Evolutionary conservation across 2,797 vertebrate species (phyloP).

Genomic region (Arnoldichthys spilopterus): DNA sequence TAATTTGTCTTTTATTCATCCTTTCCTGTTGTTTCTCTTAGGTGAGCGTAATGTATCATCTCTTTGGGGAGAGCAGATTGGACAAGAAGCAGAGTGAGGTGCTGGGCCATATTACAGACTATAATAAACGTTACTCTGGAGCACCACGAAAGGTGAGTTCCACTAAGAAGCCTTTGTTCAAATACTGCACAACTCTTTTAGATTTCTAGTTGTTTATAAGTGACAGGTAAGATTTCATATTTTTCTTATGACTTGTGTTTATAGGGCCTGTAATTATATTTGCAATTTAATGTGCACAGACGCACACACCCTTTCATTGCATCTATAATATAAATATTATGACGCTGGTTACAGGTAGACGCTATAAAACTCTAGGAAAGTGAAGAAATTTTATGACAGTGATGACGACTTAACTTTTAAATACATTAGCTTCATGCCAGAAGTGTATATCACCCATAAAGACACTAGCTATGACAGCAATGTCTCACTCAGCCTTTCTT

Average conservation of each 20-base stretch:
- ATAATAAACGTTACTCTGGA: constrained; percentile 87
- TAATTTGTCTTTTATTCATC: background rate
- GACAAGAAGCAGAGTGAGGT: constrained; percentile 74
- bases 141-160: constrained; percentile 77
- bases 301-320: background rate
- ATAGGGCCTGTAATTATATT: background rate
- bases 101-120: constrained; percentile 78
- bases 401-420: no score
- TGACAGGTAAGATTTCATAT: background rate
- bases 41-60: constrained; percentile 78
- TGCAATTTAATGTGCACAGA: background rate
- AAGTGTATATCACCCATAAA: no score
- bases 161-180: background rate
- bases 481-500: background rate
- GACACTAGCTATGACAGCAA: no score
- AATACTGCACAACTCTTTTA: background rate
- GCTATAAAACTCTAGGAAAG: background rate
- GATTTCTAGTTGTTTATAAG: background rate
- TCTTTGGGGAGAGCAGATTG: constrained; percentile 76
- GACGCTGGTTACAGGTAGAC: background rate
- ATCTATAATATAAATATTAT: no score
- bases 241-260: no score
- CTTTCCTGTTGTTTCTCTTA: constrained; percentile 50
- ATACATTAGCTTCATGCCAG: no score
- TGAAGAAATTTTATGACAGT: background rate